Evolutionary conservation across 2,888 invertebrate genomes (phyloP), one percentile per base, ranked within the genome.

Genomic region (Xestia sexstrigata): DNA sequence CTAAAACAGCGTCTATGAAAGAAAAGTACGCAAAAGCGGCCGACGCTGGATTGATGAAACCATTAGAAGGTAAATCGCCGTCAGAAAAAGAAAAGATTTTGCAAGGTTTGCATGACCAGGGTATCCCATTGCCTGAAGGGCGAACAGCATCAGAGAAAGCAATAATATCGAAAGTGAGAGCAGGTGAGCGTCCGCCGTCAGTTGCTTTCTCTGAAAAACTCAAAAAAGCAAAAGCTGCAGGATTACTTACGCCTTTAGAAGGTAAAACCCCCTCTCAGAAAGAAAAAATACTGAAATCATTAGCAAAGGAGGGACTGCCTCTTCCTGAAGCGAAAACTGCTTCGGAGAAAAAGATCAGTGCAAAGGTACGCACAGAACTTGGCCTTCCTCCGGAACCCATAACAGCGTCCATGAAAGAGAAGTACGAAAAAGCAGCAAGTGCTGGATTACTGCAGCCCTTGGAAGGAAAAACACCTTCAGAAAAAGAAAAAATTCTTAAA

Each of bases 101-200:
- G 6, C 20, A 62, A 20, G 15, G 49, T 20, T 75, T 74, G 5
- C 74, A 62, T 0, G 42, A 11, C 2, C 23, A 42, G 17, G 75
- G 75, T 2, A 75, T 75, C 1, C 62, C 75, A 23, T 42, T 75
- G 9, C 75, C 75, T 1, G 75, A 75, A 62, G 75, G 75, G 13
- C 39, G 42, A 17, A 62, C 74, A 0, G 0, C 60, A 20, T 17
- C 74, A 0, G 74, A 72, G 3, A 75, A 75, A 30, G 72, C 47
- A 0, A 0, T 75, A 0, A 72, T 75, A 6, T 17, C 23, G 20
- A 72, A 42, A 49, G 39, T 75, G 0, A 75, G 42, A 0, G 73
- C 3, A 0, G 73, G 9, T 3, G 17, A 1, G 0, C 74, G 39
- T 2, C 23, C 0, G 0, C 74, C 70, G 1, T 20, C 30, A 0